These are phyloP conservation scores for Trididemnum clinides DNA, from an alignment of 23 tunicate species.

Conservation along the genomic window DNA sequence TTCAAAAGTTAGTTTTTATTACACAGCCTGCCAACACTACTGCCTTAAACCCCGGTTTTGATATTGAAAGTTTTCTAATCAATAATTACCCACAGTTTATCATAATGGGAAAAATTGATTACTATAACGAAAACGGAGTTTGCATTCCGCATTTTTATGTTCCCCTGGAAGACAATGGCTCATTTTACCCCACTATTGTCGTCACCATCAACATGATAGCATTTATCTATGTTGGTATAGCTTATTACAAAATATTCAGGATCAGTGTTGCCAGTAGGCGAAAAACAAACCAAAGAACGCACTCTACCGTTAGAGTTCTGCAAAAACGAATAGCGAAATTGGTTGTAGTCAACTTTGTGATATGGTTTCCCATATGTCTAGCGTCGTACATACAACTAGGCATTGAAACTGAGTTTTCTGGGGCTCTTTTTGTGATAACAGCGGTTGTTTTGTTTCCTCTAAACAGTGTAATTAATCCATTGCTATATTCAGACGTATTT, in stretches of 20 bases:
- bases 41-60: background rate
- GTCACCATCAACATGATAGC: conserved; percentile 47
- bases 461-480: conserved; percentile 52
- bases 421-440: conserved; percentile 13
- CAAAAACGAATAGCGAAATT: conserved; percentile 39
- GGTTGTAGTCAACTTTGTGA: conserved; percentile 22
- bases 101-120: conserved; percentile 41
- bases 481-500: conserved; percentile 48
- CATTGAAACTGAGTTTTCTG: background rate
- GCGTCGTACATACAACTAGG: conserved; percentile 13
- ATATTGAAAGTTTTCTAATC: background rate
- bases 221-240: conserved; percentile 48
- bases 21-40: conserved; percentile 13
- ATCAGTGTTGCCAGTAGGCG: background rate
- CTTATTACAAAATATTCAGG: conserved; percentile 50
- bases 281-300: background rate
- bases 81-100: conserved; percentile 7
- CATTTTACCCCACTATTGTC: conserved; percentile 56
- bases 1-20: conserved; percentile 5
- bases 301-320: background rate
- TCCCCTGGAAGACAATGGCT: conserved; percentile 49
- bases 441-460: conserved; percentile 55
- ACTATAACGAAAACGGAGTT: conserved; percentile 61
- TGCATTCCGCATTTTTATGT: conserved; percentile 76
- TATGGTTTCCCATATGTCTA: conserved; percentile 54